Conservation (phyloP, 1,140 invertebrate species). For the Chionoecetes opilio region DNA sequence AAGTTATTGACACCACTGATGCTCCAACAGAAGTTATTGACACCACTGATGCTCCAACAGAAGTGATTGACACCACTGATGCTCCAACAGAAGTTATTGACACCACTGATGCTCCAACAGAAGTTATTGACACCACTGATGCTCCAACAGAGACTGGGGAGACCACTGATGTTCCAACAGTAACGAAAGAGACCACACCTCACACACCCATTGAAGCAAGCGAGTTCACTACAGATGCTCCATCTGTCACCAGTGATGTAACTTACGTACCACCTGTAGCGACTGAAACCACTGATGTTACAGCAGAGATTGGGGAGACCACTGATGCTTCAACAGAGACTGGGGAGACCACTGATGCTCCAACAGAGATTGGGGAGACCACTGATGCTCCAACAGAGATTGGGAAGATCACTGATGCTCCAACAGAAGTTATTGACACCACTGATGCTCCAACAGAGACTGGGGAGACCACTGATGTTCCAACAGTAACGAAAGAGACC, state of each 20-base stretch:
- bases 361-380: not conserved
- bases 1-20: not conserved
- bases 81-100: not conserved
- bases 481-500: not conserved
- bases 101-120: conserved; percentile 40
- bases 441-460: conserved; percentile 2
- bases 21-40: not conserved
- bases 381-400: conserved; percentile 11
- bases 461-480: not conserved
- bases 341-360: conserved; percentile 12
- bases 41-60: conserved; percentile 3
- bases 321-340: conserved; percentile 11
- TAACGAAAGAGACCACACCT: not conserved
- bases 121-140: not conserved
- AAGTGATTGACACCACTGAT: not conserved
- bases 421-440: not conserved
- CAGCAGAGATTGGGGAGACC: too few relatives aligned
- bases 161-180: conserved; percentile 37
- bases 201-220: not conserved
- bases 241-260: not conserved
- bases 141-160: conserved; percentile 19
- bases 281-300: too few relatives aligned
- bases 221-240: not conserved
- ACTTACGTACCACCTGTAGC: not conserved
- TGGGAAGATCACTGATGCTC: not conserved